Percentiles rank a stretch among this genome's conserved stretches.
Evolutionary conservation across 2,888 invertebrate species (phyloP).

Genomic region (Prosapia bicincta): DNA sequence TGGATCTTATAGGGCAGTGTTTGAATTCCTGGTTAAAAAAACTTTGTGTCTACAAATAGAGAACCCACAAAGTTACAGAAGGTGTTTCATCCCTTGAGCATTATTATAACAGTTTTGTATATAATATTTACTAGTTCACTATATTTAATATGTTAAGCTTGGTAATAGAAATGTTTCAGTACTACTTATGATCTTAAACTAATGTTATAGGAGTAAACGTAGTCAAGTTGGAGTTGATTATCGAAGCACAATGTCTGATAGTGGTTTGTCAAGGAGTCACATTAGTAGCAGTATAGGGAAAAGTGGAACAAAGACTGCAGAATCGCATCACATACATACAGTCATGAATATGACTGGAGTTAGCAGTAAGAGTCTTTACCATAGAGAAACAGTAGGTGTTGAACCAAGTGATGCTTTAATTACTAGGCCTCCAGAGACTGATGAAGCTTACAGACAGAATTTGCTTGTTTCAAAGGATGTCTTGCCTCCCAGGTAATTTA

Average conservation of each 20-base stretch:
- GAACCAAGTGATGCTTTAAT: constrained; percentile 11
- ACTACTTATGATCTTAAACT: too few relatives aligned
- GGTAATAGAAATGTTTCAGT: too few relatives aligned
- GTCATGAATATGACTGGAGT: constrained; percentile 17
- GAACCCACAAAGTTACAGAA: too few relatives aligned
- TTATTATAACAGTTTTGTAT: too few relatives aligned
- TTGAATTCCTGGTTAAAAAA: too few relatives aligned
- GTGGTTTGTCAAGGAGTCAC: constrained; percentile 4
- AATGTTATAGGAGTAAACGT: constrained; percentile 10
- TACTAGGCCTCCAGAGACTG: constrained; percentile 25
- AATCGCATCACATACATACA: constrained; percentile 17
- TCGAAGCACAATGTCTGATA: constrained; percentile 11
- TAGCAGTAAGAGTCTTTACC: constrained; percentile 9
- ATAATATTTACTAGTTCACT: too few relatives aligned
- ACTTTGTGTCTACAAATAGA: too few relatives aligned
- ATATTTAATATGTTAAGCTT: too few relatives aligned
- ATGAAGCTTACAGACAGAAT: constrained; percentile 30
- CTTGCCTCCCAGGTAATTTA: constrained; percentile 46
- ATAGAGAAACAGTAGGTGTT: constrained; percentile 2
- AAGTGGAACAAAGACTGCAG: constrained; percentile 6
- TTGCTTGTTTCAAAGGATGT: constrained; percentile 45
- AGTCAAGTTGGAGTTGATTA: constrained; percentile 16
- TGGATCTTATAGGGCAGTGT: too few relatives aligned
- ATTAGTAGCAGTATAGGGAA: background rate
- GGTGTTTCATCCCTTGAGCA: too few relatives aligned